Conservation (phyloP, 2,797 vertebrate genomes). For the Tiaroga cobitis region DNA sequence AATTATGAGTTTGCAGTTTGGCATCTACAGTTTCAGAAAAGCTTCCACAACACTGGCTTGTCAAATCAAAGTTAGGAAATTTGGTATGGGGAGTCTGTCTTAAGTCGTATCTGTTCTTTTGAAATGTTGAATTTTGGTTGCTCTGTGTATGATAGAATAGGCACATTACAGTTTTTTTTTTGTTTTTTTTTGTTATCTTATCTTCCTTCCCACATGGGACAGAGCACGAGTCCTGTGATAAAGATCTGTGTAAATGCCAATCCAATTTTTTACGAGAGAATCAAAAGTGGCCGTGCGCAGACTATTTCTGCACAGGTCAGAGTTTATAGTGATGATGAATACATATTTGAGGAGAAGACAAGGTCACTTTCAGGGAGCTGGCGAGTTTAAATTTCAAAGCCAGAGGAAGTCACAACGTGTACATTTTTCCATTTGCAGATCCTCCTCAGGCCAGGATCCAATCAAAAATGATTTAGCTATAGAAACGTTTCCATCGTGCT, state of each 20-base stretch:
- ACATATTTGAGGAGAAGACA: constrained; percentile 15
- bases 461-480: constrained; percentile 42
- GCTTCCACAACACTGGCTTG: neutral
- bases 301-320: constrained; percentile 35
- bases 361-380: constrained; percentile 34
- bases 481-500: constrained; percentile 30
- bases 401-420: constrained; percentile 20
- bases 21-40: neutral
- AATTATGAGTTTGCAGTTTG: neutral
- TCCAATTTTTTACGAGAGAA: constrained; percentile 31
- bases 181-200: constrained; percentile 18
- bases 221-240: constrained; percentile 12
- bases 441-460: constrained; percentile 39
- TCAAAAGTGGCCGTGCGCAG: constrained; percentile 24
- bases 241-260: constrained; percentile 44
- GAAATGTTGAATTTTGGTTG: constrained; percentile 16
- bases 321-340: constrained; percentile 52
- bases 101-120: constrained; percentile 7
- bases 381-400: constrained; percentile 39
- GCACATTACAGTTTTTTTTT: constrained; percentile 4
- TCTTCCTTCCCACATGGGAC: constrained; percentile 38
- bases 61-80: neutral
- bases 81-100: neutral
- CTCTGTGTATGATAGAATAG: constrained; percentile 1
- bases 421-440: constrained; percentile 46